A percentile compares a stretch with the other conserved stretches of the same genome.
phyloP scores from a whole-genome alignment of 1,140 invertebrate genomes.

The Drosophila gunungcola region DNA sequence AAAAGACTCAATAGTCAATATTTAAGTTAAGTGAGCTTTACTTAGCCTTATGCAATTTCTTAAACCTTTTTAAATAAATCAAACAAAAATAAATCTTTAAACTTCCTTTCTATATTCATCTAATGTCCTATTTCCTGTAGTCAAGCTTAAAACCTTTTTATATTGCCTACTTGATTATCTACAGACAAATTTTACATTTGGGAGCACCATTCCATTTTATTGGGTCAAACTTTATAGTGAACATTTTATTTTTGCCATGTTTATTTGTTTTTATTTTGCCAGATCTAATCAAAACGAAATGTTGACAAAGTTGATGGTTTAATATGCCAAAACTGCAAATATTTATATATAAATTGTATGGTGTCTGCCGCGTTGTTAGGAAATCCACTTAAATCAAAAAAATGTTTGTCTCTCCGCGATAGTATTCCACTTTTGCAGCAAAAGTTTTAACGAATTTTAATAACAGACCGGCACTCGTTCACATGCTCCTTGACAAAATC shows the following conservation, averaged over 20 bases:
- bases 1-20: background rate
- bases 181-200: constrained; percentile 24
- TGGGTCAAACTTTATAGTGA: constrained; percentile 25
- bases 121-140: background rate
- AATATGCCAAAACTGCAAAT: constrained; percentile 1
- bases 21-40: background rate
- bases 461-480: background rate
- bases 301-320: constrained; percentile 6
- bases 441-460: constrained; percentile 6
- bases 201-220: constrained; percentile 43
- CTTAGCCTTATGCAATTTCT: too few relatives aligned
- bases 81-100: background rate
- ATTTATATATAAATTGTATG: constrained; percentile 5
- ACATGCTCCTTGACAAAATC: constrained; percentile 30
- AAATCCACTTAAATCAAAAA: constrained; percentile 17
- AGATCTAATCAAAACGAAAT: constrained; percentile 23
- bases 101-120: background rate
- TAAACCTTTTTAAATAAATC: background rate
- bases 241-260: constrained; percentile 1
- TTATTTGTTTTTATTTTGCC: background rate
- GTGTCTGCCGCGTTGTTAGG: constrained; percentile 1
- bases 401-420: background rate
- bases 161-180: background rate
- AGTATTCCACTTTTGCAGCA: constrained; percentile 3
- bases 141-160: background rate